Evolutionary conservation across 2,797 vertebrate species (phyloP).

Genomic region (Myotis daubentonii): DNA sequence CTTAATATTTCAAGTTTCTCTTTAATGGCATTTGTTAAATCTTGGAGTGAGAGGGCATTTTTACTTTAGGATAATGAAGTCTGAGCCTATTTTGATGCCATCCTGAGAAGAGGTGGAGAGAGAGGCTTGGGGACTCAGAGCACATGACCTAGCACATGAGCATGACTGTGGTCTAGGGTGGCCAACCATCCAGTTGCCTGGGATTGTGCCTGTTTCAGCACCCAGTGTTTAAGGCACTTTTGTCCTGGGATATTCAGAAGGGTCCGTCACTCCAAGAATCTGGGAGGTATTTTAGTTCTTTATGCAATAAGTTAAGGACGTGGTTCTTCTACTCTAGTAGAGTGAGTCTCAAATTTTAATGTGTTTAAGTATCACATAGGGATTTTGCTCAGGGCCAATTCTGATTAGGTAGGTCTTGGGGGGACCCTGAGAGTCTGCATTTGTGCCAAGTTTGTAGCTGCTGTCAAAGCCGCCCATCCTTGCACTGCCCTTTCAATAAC

Average conservation of each 20-base stretch:
- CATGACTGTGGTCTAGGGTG: rapidly evolving
- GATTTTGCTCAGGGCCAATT: background rate
- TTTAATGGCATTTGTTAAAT: conserved; percentile 26
- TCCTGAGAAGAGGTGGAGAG: background rate
- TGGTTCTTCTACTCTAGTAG: background rate
- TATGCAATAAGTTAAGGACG: background rate
- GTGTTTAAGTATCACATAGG: rapidly evolving
- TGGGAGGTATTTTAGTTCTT: background rate
- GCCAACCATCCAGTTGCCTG: background rate
- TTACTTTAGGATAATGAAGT: background rate
- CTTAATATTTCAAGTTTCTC: conserved; percentile 55
- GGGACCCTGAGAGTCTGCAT: rapidly evolving
- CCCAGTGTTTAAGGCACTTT: background rate
- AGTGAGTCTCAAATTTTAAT: background rate
- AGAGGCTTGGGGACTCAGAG: no score
- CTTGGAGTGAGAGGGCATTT: background rate
- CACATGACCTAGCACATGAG: rapidly evolving
- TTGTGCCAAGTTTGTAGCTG: background rate
- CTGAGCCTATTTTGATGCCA: background rate
- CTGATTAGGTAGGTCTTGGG: background rate
- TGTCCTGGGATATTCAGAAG: background rate
- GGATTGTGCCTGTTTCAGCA: no score
- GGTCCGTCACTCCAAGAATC: background rate
- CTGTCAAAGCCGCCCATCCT: background rate
- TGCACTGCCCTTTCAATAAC: no score